phyloP scores from a whole-genome alignment of 2,888 invertebrate species.

The Spodoptera littoralis region DNA sequence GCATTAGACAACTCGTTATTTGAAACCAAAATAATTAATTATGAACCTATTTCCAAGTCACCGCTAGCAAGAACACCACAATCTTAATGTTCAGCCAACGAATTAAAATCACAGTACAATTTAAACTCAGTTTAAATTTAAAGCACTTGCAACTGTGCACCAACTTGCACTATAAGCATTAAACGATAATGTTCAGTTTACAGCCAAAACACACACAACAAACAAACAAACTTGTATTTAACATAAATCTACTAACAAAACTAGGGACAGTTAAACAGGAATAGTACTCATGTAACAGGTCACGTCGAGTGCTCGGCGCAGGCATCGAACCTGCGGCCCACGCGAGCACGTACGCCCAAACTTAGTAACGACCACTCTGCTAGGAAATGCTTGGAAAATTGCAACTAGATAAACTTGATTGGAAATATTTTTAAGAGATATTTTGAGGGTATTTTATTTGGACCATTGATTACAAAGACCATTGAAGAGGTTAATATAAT shows the following conservation, averaged over 20 bases:
- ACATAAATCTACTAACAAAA: slow-evolving; percentile 30
- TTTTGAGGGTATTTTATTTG: slow-evolving; percentile 31
- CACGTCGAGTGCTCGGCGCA: slow-evolving; percentile 43
- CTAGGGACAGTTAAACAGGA: slow-evolving; percentile 34
- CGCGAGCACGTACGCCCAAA: slow-evolving; percentile 48
- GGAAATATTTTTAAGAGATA: slow-evolving; percentile 32
- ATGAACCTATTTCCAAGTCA: no score
- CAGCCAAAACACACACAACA: slow-evolving; percentile 9
- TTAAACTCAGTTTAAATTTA: no score
- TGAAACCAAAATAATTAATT: no score
- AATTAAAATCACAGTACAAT: no score
- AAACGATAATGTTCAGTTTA: slow-evolving; percentile 7
- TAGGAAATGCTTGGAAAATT: slow-evolving; percentile 39
- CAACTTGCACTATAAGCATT: slow-evolving; percentile 1
- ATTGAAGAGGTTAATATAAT: no score
- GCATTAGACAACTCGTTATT: no score
- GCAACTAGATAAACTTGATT: slow-evolving; percentile 22
- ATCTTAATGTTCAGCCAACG: no score
- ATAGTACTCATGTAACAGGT: slow-evolving; percentile 40
- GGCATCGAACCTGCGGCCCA: slow-evolving; percentile 49
- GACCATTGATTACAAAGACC: background rate
- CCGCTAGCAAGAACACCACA: no score
- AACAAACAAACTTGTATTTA: slow-evolving; percentile 19
- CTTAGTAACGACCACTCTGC: slow-evolving; percentile 53
- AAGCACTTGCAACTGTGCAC: no score